These are phyloP conservation scores for Onychostoma macrolepis DNA, from an alignment of 2,113 vertebrate species.

Conservation along the genomic window DNA sequence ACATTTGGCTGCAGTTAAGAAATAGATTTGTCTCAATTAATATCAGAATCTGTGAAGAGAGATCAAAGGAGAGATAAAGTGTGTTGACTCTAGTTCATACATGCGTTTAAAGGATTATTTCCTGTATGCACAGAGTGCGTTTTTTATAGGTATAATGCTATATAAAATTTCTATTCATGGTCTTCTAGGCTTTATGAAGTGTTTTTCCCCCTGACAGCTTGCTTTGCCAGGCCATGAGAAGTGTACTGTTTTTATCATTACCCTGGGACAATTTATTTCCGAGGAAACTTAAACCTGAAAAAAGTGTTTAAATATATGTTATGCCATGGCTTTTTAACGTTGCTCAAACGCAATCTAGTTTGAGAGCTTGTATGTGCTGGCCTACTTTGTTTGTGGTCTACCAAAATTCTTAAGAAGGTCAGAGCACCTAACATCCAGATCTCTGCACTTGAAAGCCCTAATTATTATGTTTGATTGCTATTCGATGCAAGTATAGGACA, in stretches of 20 bases:
- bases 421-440: constrained; percentile 49
- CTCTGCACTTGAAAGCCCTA: constrained; percentile 38
- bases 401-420: constrained; percentile 50
- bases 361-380: constrained; percentile 60
- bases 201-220: constrained; percentile 59
- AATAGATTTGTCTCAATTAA: background rate
- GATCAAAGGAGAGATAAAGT: background rate
- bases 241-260: constrained; percentile 55
- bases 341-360: constrained; percentile 38
- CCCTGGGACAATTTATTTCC: constrained; percentile 25
- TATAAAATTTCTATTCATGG: constrained; percentile 43
- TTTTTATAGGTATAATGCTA: constrained; percentile 51
- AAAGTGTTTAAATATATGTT: constrained; percentile 46
- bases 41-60: background rate
- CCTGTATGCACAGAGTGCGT: constrained; percentile 1
- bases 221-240: constrained; percentile 41
- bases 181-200: constrained; percentile 60
- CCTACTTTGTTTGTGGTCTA: constrained; percentile 60
- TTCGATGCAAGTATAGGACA: background rate
- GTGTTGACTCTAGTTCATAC: background rate
- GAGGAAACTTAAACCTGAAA: constrained; percentile 28
- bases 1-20: background rate
- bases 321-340: constrained; percentile 38
- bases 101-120: background rate
- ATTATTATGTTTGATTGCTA: constrained; percentile 32